These are phyloP conservation scores for Arizona elegans DNA, from an alignment of 2,113 vertebrate genomes.

Conservation along the genomic window DNA sequence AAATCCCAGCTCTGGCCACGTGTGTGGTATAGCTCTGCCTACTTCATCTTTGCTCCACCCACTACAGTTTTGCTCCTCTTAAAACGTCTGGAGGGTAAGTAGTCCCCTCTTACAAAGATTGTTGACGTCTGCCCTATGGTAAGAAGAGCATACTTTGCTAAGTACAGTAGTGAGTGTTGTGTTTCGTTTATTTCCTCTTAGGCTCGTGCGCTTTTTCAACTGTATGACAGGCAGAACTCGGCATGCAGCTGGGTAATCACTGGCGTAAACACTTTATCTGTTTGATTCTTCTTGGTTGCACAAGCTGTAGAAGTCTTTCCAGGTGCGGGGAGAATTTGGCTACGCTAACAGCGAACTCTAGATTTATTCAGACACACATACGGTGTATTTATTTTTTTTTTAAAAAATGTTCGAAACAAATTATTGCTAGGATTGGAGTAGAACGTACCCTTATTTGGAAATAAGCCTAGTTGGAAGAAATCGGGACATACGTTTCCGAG, in stretches of 20 bases:
- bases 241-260: background rate
- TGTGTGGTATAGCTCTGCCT: background rate
- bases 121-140: background rate
- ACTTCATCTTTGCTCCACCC: background rate
- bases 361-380: background rate
- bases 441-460: background rate
- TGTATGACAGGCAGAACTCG: background rate
- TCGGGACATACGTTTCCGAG: background rate
- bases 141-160: background rate
- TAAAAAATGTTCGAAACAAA: background rate
- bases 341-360: background rate
- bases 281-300: background rate
- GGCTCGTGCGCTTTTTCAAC: background rate
- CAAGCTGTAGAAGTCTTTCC: background rate
- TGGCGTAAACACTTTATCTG: background rate
- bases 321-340: background rate
- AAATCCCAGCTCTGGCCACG: background rate
- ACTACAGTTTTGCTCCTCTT: background rate
- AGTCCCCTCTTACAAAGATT: background rate
- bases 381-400: background rate
- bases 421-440: background rate
- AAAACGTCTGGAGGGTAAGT: background rate
- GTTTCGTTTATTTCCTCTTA: background rate
- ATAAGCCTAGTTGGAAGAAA: background rate
- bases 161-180: background rate